These are phyloP conservation scores for Macrobrachium nipponense DNA, from an alignment of 1,140 invertebrate genomes.

Conservation along the genomic window DNA sequence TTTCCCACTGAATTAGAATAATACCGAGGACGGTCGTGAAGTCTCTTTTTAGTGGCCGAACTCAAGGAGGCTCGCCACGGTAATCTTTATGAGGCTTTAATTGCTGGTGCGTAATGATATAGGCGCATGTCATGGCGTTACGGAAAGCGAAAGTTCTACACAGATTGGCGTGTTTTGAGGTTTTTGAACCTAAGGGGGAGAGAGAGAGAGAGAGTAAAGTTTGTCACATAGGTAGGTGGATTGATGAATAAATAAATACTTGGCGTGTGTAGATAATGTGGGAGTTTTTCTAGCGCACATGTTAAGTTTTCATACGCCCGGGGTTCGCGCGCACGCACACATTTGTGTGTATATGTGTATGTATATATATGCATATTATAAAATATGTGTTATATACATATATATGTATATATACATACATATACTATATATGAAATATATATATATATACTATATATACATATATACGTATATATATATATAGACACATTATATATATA, in stretches of 20 bases:
- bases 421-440: not conserved
- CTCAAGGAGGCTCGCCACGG: too few relatives aligned
- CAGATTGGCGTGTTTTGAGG: not conserved
- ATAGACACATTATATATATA: slow-evolving; percentile 17
- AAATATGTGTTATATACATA: not conserved
- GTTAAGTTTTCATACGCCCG: too few relatives aligned
- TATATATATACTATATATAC: not conserved
- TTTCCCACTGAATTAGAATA: too few relatives aligned
- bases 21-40: too few relatives aligned
- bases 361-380: not conserved
- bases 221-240: not conserved
- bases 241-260: not conserved
- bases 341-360: not conserved
- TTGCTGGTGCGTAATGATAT: too few relatives aligned
- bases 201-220: not conserved
- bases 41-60: too few relatives aligned
- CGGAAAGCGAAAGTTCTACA: not conserved
- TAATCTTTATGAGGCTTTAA: too few relatives aligned
- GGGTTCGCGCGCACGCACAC: not conserved
- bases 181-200: not conserved
- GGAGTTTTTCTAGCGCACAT: too few relatives aligned
- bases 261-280: too few relatives aligned
- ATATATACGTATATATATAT: slow-evolving; percentile 19
- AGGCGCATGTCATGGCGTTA: too few relatives aligned
- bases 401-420: not conserved